Percentiles rank a stretch among this genome's conserved stretches.
Conservation (phyloP, 2,113 vertebrate genomes). For the Parus major region DNA sequence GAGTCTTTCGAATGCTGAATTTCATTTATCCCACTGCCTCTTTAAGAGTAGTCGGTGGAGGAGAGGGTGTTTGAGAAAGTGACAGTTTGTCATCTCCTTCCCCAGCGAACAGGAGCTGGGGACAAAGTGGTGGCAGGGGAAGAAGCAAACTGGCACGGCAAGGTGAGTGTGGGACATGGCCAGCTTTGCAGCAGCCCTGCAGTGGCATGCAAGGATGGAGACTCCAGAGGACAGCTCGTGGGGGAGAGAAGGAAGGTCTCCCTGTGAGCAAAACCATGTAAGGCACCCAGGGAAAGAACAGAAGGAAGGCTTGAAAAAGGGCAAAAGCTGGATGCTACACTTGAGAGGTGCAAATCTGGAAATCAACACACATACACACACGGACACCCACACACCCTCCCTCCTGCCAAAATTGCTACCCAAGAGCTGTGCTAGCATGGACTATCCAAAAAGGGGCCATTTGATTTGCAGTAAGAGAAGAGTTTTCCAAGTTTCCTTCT, state of each 20-base stretch:
- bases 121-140: conserved; percentile 2
- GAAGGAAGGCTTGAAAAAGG: background rate
- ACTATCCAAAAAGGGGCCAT: background rate
- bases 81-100: conserved; percentile 62
- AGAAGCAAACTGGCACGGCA: background rate
- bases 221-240: background rate
- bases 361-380: background rate
- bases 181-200: background rate
- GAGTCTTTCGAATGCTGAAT: conserved; percentile 54
- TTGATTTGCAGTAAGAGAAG: background rate
- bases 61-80: conserved; percentile 61
- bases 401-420: background rate
- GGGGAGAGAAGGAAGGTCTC: background rate
- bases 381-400: background rate
- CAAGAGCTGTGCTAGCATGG: background rate
- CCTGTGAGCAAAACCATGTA: background rate
- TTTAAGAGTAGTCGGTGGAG: conserved; percentile 55
- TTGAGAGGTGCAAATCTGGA: background rate
- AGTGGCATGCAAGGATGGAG: background rate
- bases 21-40: conserved; percentile 63
- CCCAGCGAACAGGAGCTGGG: background rate
- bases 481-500: background rate
- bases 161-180: background rate
- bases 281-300: background rate
- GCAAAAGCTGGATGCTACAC: background rate